Evolutionary conservation across 2,113 vertebrate species (phyloP), one percentile per base, ranked within the genome.

Genomic region (Callipepla squamata): DNA sequence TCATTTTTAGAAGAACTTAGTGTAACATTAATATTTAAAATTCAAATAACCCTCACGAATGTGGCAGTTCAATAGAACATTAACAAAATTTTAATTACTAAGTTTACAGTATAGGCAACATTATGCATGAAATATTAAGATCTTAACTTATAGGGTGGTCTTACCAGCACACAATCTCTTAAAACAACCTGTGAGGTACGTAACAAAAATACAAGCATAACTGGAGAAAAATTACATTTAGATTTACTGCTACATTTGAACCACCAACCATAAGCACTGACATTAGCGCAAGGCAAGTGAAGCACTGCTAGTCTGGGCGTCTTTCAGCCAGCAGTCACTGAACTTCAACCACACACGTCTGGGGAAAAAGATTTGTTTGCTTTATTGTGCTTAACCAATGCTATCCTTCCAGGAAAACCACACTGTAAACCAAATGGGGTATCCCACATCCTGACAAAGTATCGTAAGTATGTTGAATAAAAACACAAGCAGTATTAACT

Each of bases 381-480:
- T 88, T 94, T 84, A 81, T 23, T 70, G 45, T 87, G 42, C 85
- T 91, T 67, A 92, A 95, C 78, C 63, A 85, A 42, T 40, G 76
- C 53, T 61, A 82, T 32, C 55, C 57, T 87, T 88, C 67, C 85
- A 85, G 61, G 38, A 93, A 90, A 96, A 87, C 70, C 83, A 72
- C 53, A 80, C 51, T 72, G 57, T 45, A 91, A 94, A 84, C 44
- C 5, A 21, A 90, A 93, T 26, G 53, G 78, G 45, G n/a, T 62
- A 67, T 72, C 44, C 76, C 88, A 86, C 85, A 84, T 83, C 76
- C 90, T 86, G 80, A 59, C 36, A 80, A 81, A 96, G 58, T 53
- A 84, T 72, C 85, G 73, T 61, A 79, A 73, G 45, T 53, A 93
- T 9, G 65, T 14, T 58, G 51, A 86, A 90, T 68, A 72, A 91